Percentiles rank a stretch among this genome's conserved stretches.
Evolutionary conservation across 2,113 vertebrate species (phyloP).

Genomic region (Calidris pygmaea): DNA sequence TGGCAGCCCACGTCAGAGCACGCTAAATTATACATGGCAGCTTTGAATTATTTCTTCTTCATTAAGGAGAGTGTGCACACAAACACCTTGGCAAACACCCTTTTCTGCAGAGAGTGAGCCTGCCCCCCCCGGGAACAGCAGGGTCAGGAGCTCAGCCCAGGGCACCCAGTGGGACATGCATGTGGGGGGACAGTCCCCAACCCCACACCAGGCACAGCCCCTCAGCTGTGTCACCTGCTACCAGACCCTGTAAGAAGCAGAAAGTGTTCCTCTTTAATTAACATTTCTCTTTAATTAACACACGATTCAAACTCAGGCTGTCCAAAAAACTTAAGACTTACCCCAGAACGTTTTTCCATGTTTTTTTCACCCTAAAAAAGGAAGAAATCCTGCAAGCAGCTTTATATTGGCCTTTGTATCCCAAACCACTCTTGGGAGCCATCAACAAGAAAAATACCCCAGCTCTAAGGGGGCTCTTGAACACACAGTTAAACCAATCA

Average conservation of each 20-base stretch:
- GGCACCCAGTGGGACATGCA: not conserved
- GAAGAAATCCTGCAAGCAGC: slow-evolving; percentile 55
- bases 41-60: not conserved
- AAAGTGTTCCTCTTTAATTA: not conserved
- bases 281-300: not conserved
- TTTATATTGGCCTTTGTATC: not conserved
- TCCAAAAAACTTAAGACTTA: slow-evolving; percentile 60
- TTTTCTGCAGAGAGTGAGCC: not conserved
- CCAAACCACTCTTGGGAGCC: not conserved
- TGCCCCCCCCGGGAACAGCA: fast-evolving
- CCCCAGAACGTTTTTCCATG: slow-evolving; percentile 66
- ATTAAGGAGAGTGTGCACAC: not conserved
- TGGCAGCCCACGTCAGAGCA: not conserved
- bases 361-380: not conserved
- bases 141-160: not conserved
- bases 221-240: not conserved
- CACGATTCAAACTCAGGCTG: not conserved
- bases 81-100: fast-evolving
- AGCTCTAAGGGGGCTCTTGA: not conserved
- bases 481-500: not conserved
- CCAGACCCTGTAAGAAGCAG: not conserved
- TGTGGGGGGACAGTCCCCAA: not conserved
- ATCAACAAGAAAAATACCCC: not conserved
- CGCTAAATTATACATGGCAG: not conserved
- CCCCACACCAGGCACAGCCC: not conserved